Evolutionary conservation across 2,113 vertebrate species (phyloP).

Genomic region (Trachemys scripta): DNA sequence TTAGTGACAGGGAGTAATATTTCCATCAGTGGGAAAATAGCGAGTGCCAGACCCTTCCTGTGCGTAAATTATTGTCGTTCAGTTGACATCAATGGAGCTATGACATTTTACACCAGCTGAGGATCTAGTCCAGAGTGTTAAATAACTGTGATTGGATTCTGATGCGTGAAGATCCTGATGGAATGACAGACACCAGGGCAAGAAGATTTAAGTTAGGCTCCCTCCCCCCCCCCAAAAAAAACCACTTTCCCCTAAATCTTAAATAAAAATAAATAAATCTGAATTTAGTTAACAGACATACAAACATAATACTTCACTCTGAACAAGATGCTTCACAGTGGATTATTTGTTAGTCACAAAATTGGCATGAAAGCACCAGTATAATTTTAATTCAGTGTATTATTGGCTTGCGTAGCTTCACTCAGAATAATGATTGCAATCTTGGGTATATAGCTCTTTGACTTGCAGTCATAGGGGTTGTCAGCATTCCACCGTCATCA

Average conservation of each 20-base stretch:
- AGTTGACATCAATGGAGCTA: not conserved
- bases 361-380: not conserved
- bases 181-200: not conserved
- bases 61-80: not conserved
- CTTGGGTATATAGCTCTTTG: not conserved
- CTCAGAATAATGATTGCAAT: rapidly evolving
- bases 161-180: not conserved
- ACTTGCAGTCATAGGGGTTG: not conserved
- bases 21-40: not conserved
- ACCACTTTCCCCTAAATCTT: not conserved
- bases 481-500: not conserved
- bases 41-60: rapidly evolving
- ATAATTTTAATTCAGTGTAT: not conserved
- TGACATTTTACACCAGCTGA: not conserved
- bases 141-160: rapidly evolving
- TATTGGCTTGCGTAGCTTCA: not conserved
- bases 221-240: not conserved
- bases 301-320: not conserved
- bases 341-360: rapidly evolving
- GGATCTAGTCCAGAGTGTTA: not conserved
- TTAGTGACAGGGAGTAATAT: rapidly evolving
- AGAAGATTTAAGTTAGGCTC: not conserved
- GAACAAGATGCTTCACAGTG: rapidly evolving
- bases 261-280: not conserved
- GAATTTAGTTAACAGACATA: not conserved